A percentile compares a stretch with the other conserved stretches of the same genome.
These are phyloP conservation scores for Bostrychus sinensis DNA, from an alignment of 2,113 vertebrate species.

Conservation along the genomic window DNA sequence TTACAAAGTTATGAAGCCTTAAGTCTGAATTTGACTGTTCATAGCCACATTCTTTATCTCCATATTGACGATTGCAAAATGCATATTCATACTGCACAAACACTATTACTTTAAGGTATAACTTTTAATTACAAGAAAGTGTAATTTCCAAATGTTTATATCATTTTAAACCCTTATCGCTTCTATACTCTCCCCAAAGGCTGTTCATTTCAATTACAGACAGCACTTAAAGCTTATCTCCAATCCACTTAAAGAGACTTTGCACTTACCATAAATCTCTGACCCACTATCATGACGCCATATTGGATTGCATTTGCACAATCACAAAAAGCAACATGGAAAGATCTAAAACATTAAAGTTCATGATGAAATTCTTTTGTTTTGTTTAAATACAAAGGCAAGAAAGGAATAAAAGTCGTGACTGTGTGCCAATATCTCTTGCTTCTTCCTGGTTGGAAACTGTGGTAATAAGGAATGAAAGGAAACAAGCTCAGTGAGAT, in stretches of 20 bases:
- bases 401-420: neutral
- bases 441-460: conserved; percentile 13
- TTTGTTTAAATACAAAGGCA: neutral
- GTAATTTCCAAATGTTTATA: neutral
- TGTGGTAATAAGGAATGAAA: conserved; percentile 27
- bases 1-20: too few species aligned
- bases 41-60: too few species aligned
- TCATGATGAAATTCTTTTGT: neutral
- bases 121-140: conserved; percentile 1
- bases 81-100: neutral
- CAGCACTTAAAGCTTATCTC: conserved; percentile 10
- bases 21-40: too few species aligned
- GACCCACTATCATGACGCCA: neutral
- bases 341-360: neutral
- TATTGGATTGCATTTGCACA: neutral
- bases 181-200: neutral
- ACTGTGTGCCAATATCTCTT: conserved; percentile 3
- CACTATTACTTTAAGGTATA: too few species aligned
- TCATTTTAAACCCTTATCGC: neutral
- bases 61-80: too few species aligned
- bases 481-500: conserved; percentile 24
- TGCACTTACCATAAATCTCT: conserved; percentile 15
- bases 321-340: conserved; percentile 1
- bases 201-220: conserved; percentile 2
- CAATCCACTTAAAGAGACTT: conserved; percentile 6